Conservation (phyloP, 2,888 invertebrate genomes). For the Erpobdella octoculata region DNA sequence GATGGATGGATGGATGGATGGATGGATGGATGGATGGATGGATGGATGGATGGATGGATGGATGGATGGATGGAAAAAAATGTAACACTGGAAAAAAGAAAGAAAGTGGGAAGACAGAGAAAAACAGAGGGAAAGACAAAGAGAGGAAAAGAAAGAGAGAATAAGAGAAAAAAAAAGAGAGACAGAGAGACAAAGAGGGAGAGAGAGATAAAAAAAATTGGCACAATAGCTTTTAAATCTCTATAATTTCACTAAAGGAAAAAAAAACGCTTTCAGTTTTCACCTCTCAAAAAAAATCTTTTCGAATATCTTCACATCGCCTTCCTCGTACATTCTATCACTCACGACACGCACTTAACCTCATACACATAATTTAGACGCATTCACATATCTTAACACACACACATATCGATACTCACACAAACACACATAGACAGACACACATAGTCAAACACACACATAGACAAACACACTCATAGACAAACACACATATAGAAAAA, state of each 20-base stretch:
- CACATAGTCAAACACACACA: background rate
- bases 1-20: too few species aligned
- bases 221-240: background rate
- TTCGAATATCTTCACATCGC: background rate
- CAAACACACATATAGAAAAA: background rate
- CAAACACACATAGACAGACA: background rate
- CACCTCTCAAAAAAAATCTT: too few species aligned
- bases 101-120: background rate
- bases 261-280: too few species aligned
- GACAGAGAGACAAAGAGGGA: background rate
- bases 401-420: background rate
- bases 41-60: too few species aligned
- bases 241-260: background rate
- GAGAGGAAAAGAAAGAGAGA: slow-evolving; percentile 1
- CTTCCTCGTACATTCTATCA: background rate
- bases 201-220: background rate
- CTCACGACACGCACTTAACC: background rate
- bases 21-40: too few species aligned
- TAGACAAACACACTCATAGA: background rate
- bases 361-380: background rate
- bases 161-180: background rate
- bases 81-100: too few species aligned
- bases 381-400: background rate
- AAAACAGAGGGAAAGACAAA: background rate
- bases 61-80: too few species aligned